A percentile compares a stretch with the other conserved stretches of the same genome.
phyloP scores from a whole-genome alignment of 2,888 invertebrate species.

The Taphrorychus bicolor region DNA sequence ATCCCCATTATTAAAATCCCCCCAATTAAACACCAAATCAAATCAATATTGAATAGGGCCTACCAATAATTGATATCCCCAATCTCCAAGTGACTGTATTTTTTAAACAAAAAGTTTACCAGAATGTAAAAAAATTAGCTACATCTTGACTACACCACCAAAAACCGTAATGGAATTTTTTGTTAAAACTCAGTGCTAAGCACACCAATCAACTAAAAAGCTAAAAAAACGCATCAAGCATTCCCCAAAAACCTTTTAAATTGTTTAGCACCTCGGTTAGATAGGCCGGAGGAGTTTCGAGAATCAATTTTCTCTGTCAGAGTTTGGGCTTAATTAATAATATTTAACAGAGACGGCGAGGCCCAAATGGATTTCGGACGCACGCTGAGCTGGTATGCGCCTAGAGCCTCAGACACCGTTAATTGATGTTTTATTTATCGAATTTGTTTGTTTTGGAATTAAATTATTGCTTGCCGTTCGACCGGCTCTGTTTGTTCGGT shows the following conservation, averaged over 20 bases:
- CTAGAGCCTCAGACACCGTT: constrained; percentile 16
- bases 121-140: too few relatives aligned
- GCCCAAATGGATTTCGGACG: constrained; percentile 25
- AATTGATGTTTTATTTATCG: constrained; percentile 36
- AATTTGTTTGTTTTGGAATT: constrained; percentile 28
- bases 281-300: constrained; percentile 11
- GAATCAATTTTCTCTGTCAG: constrained; percentile 28
- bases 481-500: background rate
- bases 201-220: background rate
- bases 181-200: too few relatives aligned
- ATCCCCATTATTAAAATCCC: too few relatives aligned
- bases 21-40: too few relatives aligned
- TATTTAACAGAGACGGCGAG: constrained; percentile 28
- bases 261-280: background rate
- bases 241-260: constrained; percentile 2
- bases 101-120: too few relatives aligned
- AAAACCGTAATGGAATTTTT: too few relatives aligned
- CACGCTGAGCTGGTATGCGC: constrained; percentile 27
- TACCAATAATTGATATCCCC: too few relatives aligned
- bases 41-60: too few relatives aligned
- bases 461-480: constrained; percentile 16
- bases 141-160: too few relatives aligned
- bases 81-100: too few relatives aligned
- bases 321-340: constrained; percentile 28
- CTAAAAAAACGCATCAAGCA: background rate